phyloP scores from a whole-genome alignment of 2,113 vertebrate genomes.

The Polypterus bichir region DNA sequence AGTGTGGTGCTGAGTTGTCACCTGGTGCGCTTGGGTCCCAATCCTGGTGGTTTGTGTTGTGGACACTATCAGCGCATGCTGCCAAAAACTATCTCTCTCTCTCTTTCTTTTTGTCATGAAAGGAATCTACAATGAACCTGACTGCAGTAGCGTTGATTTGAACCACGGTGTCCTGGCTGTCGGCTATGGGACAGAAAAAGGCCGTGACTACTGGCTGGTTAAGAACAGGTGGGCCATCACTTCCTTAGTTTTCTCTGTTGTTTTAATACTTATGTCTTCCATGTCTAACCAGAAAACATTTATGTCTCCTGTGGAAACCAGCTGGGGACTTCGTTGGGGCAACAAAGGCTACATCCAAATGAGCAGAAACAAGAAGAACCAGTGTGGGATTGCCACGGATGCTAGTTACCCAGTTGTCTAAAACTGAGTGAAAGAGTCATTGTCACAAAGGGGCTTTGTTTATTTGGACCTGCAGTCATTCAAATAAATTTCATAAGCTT shows the following conservation, averaged over 20 bases:
- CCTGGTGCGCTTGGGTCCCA: no score
- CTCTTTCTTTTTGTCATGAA: neutral
- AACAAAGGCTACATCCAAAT: conserved; percentile 51
- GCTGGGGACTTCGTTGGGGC: conserved; percentile 53
- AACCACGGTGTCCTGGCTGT: conserved; percentile 33
- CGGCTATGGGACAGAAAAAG: conserved; percentile 40
- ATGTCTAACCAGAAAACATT: no score
- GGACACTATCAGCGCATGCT: no score
- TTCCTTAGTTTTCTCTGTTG: no score
- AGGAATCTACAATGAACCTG: conserved; percentile 26
- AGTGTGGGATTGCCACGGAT: conserved; percentile 51
- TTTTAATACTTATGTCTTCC: no score
- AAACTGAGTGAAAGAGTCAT: conserved; percentile 5
- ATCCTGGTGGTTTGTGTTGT: no score
- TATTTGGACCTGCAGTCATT: no score
- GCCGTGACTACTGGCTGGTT: conserved; percentile 46
- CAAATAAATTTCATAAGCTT: no score
- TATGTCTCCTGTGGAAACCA: conserved; percentile 17
- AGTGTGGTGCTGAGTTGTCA: no score
- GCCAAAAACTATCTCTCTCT: no score
- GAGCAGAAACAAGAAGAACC: conserved; percentile 50
- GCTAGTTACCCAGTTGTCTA: conserved; percentile 54
- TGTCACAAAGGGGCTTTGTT: no score
- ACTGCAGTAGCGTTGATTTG: conserved; percentile 6
- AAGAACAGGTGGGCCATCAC: conserved; percentile 42